Conservation (phyloP, 2,888 invertebrate species). For the Agrotis segetum region DNA sequence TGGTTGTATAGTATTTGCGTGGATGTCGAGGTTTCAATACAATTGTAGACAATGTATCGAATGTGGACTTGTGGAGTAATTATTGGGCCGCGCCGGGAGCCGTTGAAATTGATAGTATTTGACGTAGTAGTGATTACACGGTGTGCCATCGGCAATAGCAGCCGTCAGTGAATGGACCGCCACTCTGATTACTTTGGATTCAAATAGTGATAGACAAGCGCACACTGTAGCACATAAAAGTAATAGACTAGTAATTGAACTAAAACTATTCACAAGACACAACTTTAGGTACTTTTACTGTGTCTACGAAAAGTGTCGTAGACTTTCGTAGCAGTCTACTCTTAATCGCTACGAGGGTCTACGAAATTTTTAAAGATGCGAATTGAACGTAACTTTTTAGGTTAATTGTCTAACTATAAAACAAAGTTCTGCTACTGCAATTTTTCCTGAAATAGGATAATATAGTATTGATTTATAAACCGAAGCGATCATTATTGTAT, state of each 20-base stretch:
- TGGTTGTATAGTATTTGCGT: conserved; percentile 28
- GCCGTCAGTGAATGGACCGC: conserved; percentile 72
- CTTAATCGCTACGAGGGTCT: conserved; percentile 8
- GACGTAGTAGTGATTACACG: conserved; percentile 64
- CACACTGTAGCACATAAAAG: conserved; percentile 53
- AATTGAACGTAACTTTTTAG: background rate
- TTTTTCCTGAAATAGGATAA: no score
- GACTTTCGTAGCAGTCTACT: conserved; percentile 15
- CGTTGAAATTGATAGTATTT: conserved; percentile 64
- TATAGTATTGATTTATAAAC: no score
- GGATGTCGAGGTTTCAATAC: background rate
- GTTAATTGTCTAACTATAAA: background rate
- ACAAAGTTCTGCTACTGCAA: no score
- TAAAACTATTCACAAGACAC: background rate
- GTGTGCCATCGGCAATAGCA: conserved; percentile 66
- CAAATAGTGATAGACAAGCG: conserved; percentile 77
- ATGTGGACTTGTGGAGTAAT: conserved; percentile 48
- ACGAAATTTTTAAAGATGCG: background rate
- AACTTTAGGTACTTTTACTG: background rate
- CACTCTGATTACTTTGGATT: conserved; percentile 77
- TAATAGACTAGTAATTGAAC: conserved; percentile 30
- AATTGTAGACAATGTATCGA: conserved; percentile 42
- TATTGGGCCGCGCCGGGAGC: conserved; percentile 45
- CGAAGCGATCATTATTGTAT: no score
- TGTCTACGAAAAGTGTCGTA: background rate